phyloP scores from a whole-genome alignment of 2,888 invertebrate species.

The Macrostomum cliftonense region DNA sequence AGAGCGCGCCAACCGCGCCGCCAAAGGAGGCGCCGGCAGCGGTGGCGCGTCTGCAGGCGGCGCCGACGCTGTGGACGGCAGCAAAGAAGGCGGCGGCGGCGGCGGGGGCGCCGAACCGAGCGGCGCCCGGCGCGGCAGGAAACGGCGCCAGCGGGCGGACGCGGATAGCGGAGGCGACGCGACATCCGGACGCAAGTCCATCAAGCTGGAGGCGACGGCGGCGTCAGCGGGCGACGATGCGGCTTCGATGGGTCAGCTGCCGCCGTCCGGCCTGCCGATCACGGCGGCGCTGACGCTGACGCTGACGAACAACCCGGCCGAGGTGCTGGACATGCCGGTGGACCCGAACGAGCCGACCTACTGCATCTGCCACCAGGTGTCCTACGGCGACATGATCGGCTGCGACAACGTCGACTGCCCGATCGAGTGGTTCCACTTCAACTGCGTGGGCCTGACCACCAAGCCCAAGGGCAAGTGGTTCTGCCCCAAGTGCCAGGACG shows the following conservation, averaged over 20 bases:
- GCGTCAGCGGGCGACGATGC: constrained; percentile 25
- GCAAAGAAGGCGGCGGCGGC: constrained; percentile 3
- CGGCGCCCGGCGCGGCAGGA: constrained; percentile 30
- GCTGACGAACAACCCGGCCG: constrained; percentile 42
- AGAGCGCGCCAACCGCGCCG: constrained; percentile 63
- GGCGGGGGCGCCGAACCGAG: constrained; percentile 18
- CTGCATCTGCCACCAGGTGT: constrained; percentile 80
- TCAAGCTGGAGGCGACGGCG: constrained; percentile 20
- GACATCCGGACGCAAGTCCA: background rate
- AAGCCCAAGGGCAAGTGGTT: constrained; percentile 42
- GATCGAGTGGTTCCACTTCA: constrained; percentile 43
- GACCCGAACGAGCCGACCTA: constrained; percentile 96
- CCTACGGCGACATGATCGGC: constrained; percentile 88
- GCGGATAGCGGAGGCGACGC: background rate
- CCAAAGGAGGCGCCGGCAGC: constrained; percentile 5
- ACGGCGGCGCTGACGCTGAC: constrained; percentile 8
- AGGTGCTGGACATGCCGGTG: constrained; percentile 47
- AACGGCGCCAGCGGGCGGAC: background rate
- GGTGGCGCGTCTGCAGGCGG: background rate
- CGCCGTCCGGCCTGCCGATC: constrained; percentile 2
- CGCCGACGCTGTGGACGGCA: background rate
- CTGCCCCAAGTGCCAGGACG: constrained; percentile 39
- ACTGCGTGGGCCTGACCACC: constrained; percentile 37
- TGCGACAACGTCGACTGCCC: constrained; percentile 55
- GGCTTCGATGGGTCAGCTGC: background rate